phyloP scores from a whole-genome alignment of 2,888 invertebrate species.

The Aspidiotus destructor region DNA sequence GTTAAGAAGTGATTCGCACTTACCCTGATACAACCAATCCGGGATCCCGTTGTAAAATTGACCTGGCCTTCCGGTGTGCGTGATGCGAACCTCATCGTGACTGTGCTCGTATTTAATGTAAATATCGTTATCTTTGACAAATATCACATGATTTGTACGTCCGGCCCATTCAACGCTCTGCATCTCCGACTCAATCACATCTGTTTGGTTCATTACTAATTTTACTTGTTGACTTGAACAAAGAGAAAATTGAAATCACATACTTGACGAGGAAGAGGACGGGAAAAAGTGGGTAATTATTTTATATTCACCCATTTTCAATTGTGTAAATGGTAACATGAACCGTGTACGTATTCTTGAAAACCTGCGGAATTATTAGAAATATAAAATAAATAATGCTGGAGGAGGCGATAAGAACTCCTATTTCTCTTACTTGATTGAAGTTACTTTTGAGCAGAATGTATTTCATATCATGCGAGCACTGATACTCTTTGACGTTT shows the following conservation, averaged over 20 bases:
- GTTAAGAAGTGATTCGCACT: no score
- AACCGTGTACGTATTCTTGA: conserved; percentile 59
- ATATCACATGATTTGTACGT: conserved; percentile 61
- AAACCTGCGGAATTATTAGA: conserved; percentile 35
- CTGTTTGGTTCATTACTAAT: conserved; percentile 14
- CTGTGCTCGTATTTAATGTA: conserved; percentile 67
- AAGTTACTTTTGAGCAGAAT: conserved; percentile 83
- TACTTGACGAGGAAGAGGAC: neutral
- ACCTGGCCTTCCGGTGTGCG: conserved; percentile 49
- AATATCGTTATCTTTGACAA: conserved; percentile 85
- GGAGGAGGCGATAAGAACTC: neutral
- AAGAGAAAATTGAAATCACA: neutral
- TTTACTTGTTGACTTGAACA: conserved; percentile 18
- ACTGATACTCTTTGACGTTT: conserved; percentile 76
- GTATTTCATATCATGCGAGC: conserved; percentile 74
- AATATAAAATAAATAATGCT: neutral
- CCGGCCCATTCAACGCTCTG: conserved; percentile 80
- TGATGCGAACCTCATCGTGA: conserved; percentile 50
- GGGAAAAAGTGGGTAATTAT: neutral
- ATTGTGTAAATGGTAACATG: conserved; percentile 86
- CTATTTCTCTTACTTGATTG: conserved; percentile 58
- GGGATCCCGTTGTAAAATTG: conserved; percentile 73
- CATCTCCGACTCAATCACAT: conserved; percentile 42
- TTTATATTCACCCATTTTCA: conserved; percentile 52
- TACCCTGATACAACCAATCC: conserved; percentile 75